Percentiles rank a stretch among this genome's conserved stretches.
Conservation (phyloP, 2,113 vertebrate species). For the Sprattus sprattus region DNA sequence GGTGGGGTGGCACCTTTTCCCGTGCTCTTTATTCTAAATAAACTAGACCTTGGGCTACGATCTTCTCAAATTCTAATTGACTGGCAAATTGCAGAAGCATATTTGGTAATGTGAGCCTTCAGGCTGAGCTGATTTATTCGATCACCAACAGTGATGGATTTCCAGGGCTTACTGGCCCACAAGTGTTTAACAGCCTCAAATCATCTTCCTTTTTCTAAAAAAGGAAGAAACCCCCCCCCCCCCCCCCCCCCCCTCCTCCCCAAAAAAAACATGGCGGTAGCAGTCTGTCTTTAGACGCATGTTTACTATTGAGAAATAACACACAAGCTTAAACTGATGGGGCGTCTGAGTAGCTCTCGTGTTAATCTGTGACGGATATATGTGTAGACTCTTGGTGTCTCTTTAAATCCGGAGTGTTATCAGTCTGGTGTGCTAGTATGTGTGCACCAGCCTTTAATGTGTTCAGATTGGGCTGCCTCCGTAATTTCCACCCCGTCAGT, state of each 20-base stretch:
- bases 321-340: conserved; percentile 18
- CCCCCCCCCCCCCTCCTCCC: background rate
- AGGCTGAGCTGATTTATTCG: conserved; percentile 28
- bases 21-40: conserved; percentile 16
- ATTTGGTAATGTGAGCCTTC: conserved; percentile 38
- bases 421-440: conserved; percentile 12
- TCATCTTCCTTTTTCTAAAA: background rate
- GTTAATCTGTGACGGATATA: conserved; percentile 40
- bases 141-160: conserved; percentile 30
- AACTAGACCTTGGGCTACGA: conserved; percentile 22
- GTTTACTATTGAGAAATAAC: conserved; percentile 1
- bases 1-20: background rate
- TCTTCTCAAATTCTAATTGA: conserved; percentile 51
- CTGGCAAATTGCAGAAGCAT: conserved; percentile 45
- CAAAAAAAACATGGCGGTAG: conserved; percentile 2
- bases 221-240: background rate
- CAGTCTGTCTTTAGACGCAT: background rate
- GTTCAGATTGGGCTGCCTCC: conserved; percentile 40
- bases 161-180: background rate
- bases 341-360: conserved; percentile 8
- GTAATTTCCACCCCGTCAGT: conserved; percentile 45
- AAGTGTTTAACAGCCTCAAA: background rate
- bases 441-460: conserved; percentile 38
- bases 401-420: conserved; percentile 23
- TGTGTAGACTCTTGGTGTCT: conserved; percentile 44